phyloP scores from a whole-genome alignment of 1,140 invertebrate genomes.

The Rhizoglyphus robini region DNA sequence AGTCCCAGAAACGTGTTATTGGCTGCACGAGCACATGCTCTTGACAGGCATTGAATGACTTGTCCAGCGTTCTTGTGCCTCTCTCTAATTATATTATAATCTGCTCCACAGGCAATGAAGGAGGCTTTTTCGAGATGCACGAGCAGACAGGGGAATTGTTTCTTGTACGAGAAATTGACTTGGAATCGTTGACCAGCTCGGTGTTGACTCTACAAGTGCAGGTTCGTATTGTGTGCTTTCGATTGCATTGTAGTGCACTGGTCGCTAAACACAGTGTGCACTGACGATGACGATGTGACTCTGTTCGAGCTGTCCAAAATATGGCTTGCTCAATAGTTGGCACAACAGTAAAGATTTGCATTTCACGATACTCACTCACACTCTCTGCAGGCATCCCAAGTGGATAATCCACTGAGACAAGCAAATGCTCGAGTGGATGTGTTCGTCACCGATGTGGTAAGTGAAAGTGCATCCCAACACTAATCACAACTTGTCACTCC shows the following conservation, averaged over 20 bases:
- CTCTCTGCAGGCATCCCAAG: constrained; percentile 27
- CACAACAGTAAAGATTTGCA: neutral
- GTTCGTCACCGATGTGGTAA: constrained; percentile 52
- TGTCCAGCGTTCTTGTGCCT: no score
- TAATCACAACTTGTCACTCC: neutral
- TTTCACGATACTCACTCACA: neutral
- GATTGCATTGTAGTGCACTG: neutral
- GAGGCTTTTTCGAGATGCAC: constrained; percentile 62
- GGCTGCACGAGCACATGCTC: no score
- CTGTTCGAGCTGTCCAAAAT: no score
- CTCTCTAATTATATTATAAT: neutral
- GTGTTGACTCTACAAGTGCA: constrained; percentile 61
- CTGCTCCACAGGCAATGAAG: constrained; percentile 36
- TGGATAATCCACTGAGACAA: constrained; percentile 28
- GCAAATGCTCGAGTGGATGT: constrained; percentile 54
- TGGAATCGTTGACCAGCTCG: constrained; percentile 54
- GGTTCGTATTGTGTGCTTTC: constrained; percentile 23
- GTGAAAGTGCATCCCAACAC: neutral
- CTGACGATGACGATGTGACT: neutral
- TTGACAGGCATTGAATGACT: no score
- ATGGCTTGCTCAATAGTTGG: no score
- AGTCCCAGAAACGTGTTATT: no score
- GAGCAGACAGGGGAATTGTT: constrained; percentile 56
- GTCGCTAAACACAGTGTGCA: neutral
- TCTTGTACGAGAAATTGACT: constrained; percentile 58